These are phyloP conservation scores for Trididemnum clinides DNA, from an alignment of 23 tunicate species.

Conservation along the genomic window DNA sequence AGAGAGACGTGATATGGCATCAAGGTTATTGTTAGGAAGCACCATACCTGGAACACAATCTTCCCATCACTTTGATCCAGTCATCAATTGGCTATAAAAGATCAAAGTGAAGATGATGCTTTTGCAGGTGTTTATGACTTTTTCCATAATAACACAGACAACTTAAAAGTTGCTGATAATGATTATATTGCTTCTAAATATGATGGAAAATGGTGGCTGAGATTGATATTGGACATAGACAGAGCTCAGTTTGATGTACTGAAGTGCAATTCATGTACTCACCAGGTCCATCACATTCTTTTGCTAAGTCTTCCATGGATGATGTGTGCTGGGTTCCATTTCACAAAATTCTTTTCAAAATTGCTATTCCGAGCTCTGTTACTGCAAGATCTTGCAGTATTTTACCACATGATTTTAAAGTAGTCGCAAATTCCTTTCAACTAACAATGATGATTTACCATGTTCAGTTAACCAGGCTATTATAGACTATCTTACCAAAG, in stretches of 20 bases:
- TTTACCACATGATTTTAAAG: too few species aligned
- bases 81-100: neutral
- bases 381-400: too few species aligned
- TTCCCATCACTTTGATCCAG: constrained; percentile 12
- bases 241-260: neutral
- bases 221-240: neutral
- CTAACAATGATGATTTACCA: too few species aligned
- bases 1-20: neutral
- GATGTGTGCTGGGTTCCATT: constrained; percentile 21
- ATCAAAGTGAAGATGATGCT: neutral
- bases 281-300: constrained; percentile 7
- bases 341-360: constrained; percentile 11
- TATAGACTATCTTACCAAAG: too few species aligned
- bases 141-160: neutral
- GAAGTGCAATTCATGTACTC: constrained; percentile 2
- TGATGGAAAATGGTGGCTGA: constrained; percentile 22
- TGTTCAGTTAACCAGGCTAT: too few species aligned
- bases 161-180: constrained; percentile 21
- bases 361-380: too few species aligned
- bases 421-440: too few species aligned
- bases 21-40: constrained; percentile 13
- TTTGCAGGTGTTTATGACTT: constrained; percentile 20
- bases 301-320: neutral
- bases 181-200: constrained; percentile 19
- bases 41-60: constrained; percentile 26